Evolutionary conservation across 1,140 invertebrate genomes (phyloP), one percentile per base, ranked within the genome.

Genomic region (Scaptomyza montana): DNA sequence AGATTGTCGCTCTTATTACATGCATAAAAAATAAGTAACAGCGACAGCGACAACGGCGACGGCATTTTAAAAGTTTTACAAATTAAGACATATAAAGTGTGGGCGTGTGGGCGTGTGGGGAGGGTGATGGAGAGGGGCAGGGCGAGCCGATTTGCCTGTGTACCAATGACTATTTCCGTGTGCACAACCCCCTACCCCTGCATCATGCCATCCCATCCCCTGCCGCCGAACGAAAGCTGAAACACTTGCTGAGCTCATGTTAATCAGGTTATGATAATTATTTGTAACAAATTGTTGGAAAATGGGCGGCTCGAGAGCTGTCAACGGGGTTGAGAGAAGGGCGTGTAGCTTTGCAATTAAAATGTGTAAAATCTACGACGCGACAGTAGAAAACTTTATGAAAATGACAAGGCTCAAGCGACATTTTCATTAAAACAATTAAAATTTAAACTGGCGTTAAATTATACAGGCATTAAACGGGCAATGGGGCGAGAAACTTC

Each of bases 241-340:
- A 74, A 74, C 64, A 74, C 63, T 64, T 75, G 56, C 75, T 78
- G 68, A 74, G 84, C 80, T 90, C 90, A 91, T 91, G 90, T 91
- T 91, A 91, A 91, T 91, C 90, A 91, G 86, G 90, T 91, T 91
- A 91, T 91, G 90, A 91, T 91, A 91, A 91, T 91, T 91, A 91
- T 91, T 91, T 90, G 90, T 87, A 89, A 91, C 90, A 91, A 91
- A 91, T 91, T 91, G 82, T 77, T 70, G 65, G 61, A 36, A 53
- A 65, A 47, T 41, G 69, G 30, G 59, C 6, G 36, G 49, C 53
- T 61, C 60, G 60, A 33, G 66, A 56, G 50, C 43, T 66, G 53
- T 25, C 49, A 47, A 13, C 30, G 19, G 33, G 16, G 13, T 13
- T n/a, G 12, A 1, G 5, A 16, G 16, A 5, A 1, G 19, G 12